Base-by-base conservation (phyloP, 2,113 vertebrate species). In the Mormyrus iriodes region DNA sequence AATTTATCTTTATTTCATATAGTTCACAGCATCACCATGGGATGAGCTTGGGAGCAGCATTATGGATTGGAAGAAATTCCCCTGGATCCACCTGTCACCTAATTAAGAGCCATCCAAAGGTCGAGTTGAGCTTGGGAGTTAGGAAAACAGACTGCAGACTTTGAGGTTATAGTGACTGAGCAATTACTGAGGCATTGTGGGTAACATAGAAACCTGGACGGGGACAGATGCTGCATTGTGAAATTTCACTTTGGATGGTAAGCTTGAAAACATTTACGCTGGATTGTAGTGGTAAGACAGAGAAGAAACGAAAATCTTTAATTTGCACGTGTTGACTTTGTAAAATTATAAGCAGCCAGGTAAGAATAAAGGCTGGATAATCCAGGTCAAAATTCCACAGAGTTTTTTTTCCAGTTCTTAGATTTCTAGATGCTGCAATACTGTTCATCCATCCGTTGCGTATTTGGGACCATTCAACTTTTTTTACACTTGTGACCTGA, bases 21-120 rank as follows among this genome's bases (percentile, higher is more conserved):
- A 85, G 44, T 85, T 51, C 8, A 24, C 48, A 31, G 48, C 21
- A n/a, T 85, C 46, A 51, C 48, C 44, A 51, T 48, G 83, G 83
- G 12, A 48, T 85, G 48, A 85, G 42, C 44, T 51, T 48, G 48
- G 83, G 48, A 51, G 5, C 48, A 27, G 24, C 44, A 27, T 51
- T 85, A 85, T 85, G 83, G 83, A 51, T 85, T 51, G 48, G 44
- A 51, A 44, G 44, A 42, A 51, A 48, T 85, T 49, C 83, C 83
- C 83, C 83, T 5, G 83, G 83, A 51, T 85, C 44, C 83, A 49
- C 83, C 83, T 85, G 83, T 85, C 83, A 85, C 83, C 83, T 85
- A 85, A 85, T 85, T 85, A 85, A 51, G 83, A 85, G 83, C 46
- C 48, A 85, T 85, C 83, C 83, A 49, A 48, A 85, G 83, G 83